Conservation (phyloP, 2,888 invertebrate genomes). For the Agrotis exclamationis region DNA sequence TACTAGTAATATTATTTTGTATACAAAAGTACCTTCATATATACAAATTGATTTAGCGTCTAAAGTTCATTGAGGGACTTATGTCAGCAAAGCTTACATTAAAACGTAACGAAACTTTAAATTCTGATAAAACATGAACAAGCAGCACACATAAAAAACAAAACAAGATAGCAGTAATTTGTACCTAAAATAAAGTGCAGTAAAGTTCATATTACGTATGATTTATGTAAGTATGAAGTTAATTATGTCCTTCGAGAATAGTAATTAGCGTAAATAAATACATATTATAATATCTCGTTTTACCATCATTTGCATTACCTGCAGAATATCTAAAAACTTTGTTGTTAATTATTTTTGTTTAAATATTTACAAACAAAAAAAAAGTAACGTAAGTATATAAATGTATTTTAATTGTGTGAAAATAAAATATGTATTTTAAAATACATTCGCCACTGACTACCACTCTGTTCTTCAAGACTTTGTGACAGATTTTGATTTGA, state of each 20-base stretch:
- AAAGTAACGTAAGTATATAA: background rate
- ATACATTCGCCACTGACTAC: too few species aligned
- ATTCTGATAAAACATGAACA: background rate
- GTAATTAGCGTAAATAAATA: slow-evolving; percentile 40
- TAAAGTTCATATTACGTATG: slow-evolving; percentile 13
- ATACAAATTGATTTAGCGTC: background rate
- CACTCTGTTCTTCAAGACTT: background rate
- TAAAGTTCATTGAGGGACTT: background rate
- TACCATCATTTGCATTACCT: background rate
- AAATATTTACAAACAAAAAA: slow-evolving; percentile 4
- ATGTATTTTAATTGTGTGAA: too few species aligned
- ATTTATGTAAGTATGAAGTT: slow-evolving; percentile 4
- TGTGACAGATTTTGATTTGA: background rate
- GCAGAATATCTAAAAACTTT: slow-evolving; percentile 16
- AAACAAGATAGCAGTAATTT: background rate
- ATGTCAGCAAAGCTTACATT: background rate
- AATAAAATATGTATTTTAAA: too few species aligned
- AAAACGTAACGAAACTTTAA: background rate
- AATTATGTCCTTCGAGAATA: slow-evolving; percentile 22
- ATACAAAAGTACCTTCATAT: slow-evolving; percentile 19
- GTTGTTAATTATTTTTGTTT: background rate
- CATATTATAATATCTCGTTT: slow-evolving; percentile 7
- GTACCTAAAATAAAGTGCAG: too few species aligned
- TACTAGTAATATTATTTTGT: slow-evolving; percentile 16
- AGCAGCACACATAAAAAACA: background rate